phyloP scores from a whole-genome alignment of 2,113 vertebrate genomes.

The Apodemus speciosus region DNA sequence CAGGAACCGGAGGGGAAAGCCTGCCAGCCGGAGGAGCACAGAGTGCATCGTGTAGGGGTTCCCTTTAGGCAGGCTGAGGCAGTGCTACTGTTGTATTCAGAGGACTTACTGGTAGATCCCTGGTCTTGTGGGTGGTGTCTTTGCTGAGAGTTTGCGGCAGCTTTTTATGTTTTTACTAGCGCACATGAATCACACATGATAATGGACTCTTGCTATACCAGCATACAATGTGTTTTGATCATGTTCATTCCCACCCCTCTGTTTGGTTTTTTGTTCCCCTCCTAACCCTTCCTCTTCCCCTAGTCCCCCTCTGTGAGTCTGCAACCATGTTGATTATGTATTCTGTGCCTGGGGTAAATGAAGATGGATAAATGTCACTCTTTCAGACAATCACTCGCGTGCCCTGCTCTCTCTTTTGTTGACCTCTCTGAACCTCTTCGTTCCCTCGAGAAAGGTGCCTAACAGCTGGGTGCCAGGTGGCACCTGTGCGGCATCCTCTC shows the following conservation, averaged over 20 bases:
- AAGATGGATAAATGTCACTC: not conserved
- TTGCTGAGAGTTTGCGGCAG: not conserved
- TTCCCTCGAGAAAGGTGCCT: not conserved
- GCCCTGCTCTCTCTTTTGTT: not conserved
- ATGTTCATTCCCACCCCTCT: not conserved
- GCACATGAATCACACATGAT: too few relatives aligned
- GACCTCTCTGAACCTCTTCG: not conserved
- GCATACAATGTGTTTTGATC: not conserved
- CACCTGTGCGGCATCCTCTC: not conserved
- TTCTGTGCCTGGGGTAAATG: not conserved
- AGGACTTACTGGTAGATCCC: not conserved
- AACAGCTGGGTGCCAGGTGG: too few relatives aligned
- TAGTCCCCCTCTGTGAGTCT: not conserved
- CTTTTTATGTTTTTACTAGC: not conserved
- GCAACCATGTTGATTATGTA: not conserved
- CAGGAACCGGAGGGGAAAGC: not conserved
- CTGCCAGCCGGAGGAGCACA: fast-evolving
- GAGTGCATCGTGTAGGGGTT: not conserved
- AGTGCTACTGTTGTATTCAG: not conserved
- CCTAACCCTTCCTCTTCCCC: not conserved
- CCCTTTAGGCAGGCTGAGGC: not conserved
- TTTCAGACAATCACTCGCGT: not conserved
- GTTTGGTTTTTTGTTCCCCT: not conserved
- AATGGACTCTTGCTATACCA: not conserved
- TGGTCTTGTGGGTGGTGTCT: not conserved